A percentile compares a stretch with the other conserved stretches of the same genome.
These are phyloP conservation scores for Tortricodes alternella DNA, from an alignment of 2,888 invertebrate species.

Conservation along the genomic window DNA sequence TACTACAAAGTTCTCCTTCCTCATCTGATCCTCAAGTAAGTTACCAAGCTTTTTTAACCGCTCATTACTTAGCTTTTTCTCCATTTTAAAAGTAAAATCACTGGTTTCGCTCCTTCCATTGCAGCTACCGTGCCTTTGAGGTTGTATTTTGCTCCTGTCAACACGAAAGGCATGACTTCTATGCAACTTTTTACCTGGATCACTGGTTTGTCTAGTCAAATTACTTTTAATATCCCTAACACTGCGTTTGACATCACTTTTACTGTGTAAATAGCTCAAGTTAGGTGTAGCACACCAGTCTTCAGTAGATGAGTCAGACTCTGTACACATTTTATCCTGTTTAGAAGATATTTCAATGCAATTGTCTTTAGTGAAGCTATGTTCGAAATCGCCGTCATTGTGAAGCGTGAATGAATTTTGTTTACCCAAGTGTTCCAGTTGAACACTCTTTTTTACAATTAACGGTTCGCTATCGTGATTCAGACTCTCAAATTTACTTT, in stretches of 20 bases:
- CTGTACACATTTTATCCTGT: conserved; percentile 30
- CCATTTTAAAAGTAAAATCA: conserved; percentile 63
- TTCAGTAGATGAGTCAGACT: conserved; percentile 45
- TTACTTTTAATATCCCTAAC: conserved; percentile 58
- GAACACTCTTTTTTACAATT: conserved; percentile 33
- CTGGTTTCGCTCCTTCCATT: conserved; percentile 67
- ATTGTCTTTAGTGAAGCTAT: conserved; percentile 21
- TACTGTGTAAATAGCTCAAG: conserved; percentile 65
- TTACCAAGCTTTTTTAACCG: conserved; percentile 65
- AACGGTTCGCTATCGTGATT: conserved; percentile 56
- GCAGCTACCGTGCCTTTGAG: conserved; percentile 67
- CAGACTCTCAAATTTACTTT: conserved; percentile 84
- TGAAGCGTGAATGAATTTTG: conserved; percentile 19
- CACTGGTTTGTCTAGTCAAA: conserved; percentile 71
- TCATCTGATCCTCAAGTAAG: conserved; percentile 73
- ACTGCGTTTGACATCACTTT: conserved; percentile 58
- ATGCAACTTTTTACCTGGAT: conserved; percentile 81
- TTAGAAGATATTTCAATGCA: conserved; percentile 30
- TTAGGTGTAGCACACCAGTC: conserved; percentile 56
- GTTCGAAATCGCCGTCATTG: conserved; percentile 10
- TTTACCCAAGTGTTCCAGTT: conserved; percentile 32
- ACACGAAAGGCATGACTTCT: conserved; percentile 84
- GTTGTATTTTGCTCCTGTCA: conserved; percentile 66
- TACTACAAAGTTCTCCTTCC: conserved; percentile 65
- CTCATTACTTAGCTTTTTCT: conserved; percentile 67